Percentiles rank a stretch among this genome's conserved stretches.
Evolutionary conservation across 2,113 vertebrate species (phyloP).

Genomic region (Verasper variegatus): DNA sequence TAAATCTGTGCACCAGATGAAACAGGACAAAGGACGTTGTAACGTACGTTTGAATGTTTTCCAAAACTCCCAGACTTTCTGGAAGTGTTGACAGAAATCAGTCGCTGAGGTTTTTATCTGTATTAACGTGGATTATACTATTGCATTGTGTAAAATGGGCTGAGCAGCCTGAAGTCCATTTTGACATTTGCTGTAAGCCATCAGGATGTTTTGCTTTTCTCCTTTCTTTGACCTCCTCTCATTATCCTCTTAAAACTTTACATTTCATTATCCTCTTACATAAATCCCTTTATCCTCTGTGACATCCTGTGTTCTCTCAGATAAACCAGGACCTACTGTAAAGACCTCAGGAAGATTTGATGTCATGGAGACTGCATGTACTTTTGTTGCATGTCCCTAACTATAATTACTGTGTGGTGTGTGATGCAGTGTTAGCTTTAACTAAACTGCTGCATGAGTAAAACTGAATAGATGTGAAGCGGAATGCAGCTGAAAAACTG

Average conservation of each 20-base stretch:
- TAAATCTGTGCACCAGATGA: constrained; percentile 11
- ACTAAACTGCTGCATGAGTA: constrained; percentile 4
- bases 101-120: background rate
- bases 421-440: background rate
- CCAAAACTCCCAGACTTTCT: background rate
- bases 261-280: constrained; percentile 73
- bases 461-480: background rate
- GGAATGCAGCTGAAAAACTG: background rate
- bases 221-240: constrained; percentile 51
- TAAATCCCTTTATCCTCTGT: constrained; percentile 61
- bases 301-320: constrained; percentile 39
- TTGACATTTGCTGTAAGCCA: constrained; percentile 16
- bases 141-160: background rate
- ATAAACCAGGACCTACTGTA: constrained; percentile 44
- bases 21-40: background rate
- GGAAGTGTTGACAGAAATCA: constrained; percentile 2
- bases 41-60: background rate
- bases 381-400: constrained; percentile 1
- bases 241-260: constrained; percentile 64
- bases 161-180: background rate
- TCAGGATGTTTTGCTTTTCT: constrained; percentile 22
- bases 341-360: constrained; percentile 18
- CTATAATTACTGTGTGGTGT: background rate
- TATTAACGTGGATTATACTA: background rate
- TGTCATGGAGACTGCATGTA: background rate